Conservation (phyloP, 2,797 vertebrate species). For the Menidia menidia region DNA sequence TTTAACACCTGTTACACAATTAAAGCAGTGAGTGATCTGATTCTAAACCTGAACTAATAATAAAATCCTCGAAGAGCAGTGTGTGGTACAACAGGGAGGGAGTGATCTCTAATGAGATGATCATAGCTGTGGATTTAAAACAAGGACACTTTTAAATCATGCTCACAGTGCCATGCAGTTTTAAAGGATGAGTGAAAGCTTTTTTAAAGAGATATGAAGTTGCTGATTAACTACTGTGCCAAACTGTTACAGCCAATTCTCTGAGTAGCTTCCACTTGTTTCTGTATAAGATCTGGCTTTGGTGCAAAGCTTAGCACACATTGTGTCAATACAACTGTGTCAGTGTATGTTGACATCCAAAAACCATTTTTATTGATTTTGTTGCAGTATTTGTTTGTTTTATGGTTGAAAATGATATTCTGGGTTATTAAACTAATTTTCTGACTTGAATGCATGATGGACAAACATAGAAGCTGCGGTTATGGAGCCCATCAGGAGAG, state of each 20-base stretch:
- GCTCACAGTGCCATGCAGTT: conserved; percentile 12
- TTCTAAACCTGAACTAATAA: conserved; percentile 27
- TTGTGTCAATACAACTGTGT: not conserved
- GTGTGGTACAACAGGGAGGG: conserved; percentile 16
- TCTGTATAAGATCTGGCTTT: conserved; percentile 26
- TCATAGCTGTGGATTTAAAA: conserved; percentile 26
- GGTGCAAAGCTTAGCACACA: conserved; percentile 11
- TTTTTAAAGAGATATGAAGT: conserved; percentile 34
- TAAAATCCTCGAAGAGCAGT: conserved; percentile 23
- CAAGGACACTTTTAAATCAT: conserved; percentile 22
- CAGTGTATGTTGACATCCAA: not conserved
- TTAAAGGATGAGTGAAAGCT: conserved; percentile 21
- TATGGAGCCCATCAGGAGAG: conserved; percentile 12
- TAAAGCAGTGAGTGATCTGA: conserved; percentile 21
- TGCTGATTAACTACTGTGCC: conserved; percentile 33
- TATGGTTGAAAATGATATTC: not conserved
- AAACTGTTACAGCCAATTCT: conserved; percentile 42
- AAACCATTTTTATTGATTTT: not conserved
- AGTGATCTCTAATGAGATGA: conserved; percentile 21
- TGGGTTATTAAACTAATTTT: not conserved
- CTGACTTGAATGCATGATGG: not conserved
- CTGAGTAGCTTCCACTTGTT: conserved; percentile 37
- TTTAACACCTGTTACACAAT: conserved; percentile 32
- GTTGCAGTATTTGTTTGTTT: not conserved
- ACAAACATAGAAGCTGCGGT: not conserved